These are phyloP conservation scores for Drosophila tropicalis DNA, from an alignment of 1,140 invertebrate genomes.

Conservation along the genomic window DNA sequence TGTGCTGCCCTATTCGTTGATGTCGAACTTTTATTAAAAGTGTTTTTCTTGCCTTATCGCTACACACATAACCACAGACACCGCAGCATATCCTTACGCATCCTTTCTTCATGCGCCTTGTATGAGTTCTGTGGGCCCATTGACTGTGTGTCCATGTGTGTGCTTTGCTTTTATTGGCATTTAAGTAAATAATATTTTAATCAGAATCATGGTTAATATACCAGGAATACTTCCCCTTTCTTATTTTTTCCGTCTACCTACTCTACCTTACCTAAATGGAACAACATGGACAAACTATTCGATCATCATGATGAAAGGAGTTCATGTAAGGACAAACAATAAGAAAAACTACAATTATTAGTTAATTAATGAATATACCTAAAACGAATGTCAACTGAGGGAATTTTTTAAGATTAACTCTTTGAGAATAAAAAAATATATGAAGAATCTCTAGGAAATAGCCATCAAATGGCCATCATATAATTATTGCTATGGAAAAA, in stretches of 20 bases:
- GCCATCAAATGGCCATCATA: no score
- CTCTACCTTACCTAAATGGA: slow-evolving; percentile 40
- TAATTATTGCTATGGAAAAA: neutral
- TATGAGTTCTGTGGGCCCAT: neutral
- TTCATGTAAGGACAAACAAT: no score
- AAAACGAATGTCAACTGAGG: no score
- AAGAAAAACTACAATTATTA: no score
- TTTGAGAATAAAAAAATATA: no score
- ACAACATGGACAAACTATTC: slow-evolving; percentile 41
- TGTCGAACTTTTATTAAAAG: slow-evolving; percentile 60
- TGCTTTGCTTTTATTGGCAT: slow-evolving; percentile 1
- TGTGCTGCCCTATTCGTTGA: slow-evolving; percentile 29
- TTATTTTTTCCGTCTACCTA: no score
- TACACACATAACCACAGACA: slow-evolving; percentile 7
- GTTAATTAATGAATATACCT: no score
- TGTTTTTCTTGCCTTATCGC: slow-evolving; percentile 53
- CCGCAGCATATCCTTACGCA: neutral
- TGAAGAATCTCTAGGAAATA: no score
- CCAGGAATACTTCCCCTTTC: slow-evolving; percentile 6
- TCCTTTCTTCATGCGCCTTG: slow-evolving; percentile 21
- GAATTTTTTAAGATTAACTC: no score
- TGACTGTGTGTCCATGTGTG: neutral
- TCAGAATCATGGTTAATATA: neutral
- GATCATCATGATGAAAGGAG: no score
- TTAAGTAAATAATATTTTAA: slow-evolving; percentile 37